Conservation (phyloP, 2,113 vertebrate genomes). For the Hystrix brachyura region DNA sequence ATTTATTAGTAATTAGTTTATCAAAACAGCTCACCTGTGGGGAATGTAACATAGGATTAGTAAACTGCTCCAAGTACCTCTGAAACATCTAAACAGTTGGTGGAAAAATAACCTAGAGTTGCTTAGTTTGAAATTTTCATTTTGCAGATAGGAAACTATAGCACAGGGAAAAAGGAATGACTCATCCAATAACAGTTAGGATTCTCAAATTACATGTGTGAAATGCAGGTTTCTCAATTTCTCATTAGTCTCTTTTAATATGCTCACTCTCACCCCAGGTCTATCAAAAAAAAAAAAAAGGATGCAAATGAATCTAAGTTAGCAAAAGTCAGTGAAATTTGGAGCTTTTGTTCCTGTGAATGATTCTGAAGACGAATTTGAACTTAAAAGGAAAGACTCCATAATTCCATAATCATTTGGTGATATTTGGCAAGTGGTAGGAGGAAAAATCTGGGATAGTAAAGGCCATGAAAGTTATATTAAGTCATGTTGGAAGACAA, state of each 20-base stretch:
- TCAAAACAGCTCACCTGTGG: background rate
- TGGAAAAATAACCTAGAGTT: background rate
- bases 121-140: background rate
- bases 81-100: conserved; percentile 30
- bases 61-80: background rate
- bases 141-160: background rate
- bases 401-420: background rate
- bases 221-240: background rate
- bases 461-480: background rate
- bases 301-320: background rate
- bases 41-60: background rate
- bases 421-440: background rate
- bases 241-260: background rate
- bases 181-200: background rate
- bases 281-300: background rate
- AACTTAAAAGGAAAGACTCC: background rate
- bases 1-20: background rate
- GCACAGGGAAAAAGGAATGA: background rate
- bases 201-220: background rate
- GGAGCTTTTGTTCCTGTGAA: background rate
- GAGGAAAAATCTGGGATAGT: background rate
- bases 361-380: background rate
- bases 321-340: background rate
- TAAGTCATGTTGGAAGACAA: background rate
- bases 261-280: background rate